phyloP scores from a whole-genome alignment of 2,797 vertebrate genomes.

The Trematocara caparti region DNA sequence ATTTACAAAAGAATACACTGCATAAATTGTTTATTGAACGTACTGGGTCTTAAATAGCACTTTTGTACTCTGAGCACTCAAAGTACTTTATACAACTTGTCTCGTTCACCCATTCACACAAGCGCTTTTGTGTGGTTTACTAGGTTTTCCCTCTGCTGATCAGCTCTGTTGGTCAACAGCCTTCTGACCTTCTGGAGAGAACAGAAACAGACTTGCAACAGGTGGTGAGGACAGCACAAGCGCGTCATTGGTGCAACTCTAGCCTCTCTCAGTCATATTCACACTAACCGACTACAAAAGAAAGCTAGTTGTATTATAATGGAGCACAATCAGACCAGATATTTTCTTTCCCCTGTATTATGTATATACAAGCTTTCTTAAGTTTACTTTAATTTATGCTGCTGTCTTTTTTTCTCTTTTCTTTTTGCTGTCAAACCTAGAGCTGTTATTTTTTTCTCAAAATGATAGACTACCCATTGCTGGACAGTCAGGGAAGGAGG shows the following conservation, averaged over 20 bases:
- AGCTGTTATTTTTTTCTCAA: neutral
- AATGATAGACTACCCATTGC: neutral
- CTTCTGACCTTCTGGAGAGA: neutral
- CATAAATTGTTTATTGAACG: neutral
- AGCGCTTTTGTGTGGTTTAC: neutral
- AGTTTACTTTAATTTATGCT: neutral
- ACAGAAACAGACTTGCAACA: neutral
- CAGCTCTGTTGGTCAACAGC: neutral
- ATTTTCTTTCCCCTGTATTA: neutral
- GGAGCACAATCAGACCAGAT: neutral
- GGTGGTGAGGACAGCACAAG: neutral
- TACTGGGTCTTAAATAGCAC: neutral
- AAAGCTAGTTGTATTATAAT: neutral
- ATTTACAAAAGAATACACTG: neutral
- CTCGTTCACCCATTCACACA: neutral
- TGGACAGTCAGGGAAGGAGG: neutral
- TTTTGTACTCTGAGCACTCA: neutral
- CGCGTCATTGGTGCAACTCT: neutral
- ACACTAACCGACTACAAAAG: neutral
- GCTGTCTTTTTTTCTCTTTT: neutral
- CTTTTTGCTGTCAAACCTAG: fast-evolving
- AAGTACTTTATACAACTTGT: neutral
- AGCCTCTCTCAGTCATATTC: neutral
- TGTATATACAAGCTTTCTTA: neutral
- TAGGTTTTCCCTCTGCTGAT: neutral